A percentile compares a stretch with the other conserved stretches of the same genome.
Evolutionary conservation across 2,888 invertebrate genomes (phyloP).

Genomic region (Patella depressa): DNA sequence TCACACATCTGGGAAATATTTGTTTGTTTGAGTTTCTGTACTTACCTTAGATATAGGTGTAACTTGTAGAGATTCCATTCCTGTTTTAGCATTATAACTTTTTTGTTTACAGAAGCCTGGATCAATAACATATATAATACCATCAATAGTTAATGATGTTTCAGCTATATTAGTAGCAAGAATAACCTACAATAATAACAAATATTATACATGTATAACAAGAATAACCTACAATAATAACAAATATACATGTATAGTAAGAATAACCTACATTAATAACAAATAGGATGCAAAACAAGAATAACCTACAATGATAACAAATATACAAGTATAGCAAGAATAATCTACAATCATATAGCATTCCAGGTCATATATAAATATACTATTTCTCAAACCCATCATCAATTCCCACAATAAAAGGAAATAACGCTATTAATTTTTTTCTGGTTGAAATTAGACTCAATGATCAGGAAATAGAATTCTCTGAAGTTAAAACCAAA

Average conservation of each 20-base stretch:
- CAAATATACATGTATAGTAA: background rate
- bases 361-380: background rate
- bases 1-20: too few relatives aligned
- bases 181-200: constrained; percentile 78
- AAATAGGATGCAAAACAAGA: background rate
- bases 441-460: too few relatives aligned
- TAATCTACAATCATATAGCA: background rate
- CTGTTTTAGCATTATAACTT: constrained; percentile 95
- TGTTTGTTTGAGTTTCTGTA: too few relatives aligned
- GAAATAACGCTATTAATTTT: too few relatives aligned
- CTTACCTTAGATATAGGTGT: constrained; percentile 93
- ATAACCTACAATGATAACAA: constrained; percentile 21
- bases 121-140: constrained; percentile 98
- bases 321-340: background rate
- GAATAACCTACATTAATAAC: constrained; percentile 78
- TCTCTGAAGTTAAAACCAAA: too few relatives aligned
- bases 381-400: too few relatives aligned
- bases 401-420: too few relatives aligned
- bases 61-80: constrained; percentile 98
- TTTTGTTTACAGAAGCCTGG: constrained; percentile 99
- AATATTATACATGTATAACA: background rate
- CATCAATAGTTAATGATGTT: constrained; percentile 98
- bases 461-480: too few relatives aligned
- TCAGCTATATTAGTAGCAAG: constrained; percentile 99
- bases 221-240: constrained; percentile 77